Base-by-base conservation (phyloP, 2,888 invertebrate genomes). In the Hirtodrosophila confusa region DNA sequence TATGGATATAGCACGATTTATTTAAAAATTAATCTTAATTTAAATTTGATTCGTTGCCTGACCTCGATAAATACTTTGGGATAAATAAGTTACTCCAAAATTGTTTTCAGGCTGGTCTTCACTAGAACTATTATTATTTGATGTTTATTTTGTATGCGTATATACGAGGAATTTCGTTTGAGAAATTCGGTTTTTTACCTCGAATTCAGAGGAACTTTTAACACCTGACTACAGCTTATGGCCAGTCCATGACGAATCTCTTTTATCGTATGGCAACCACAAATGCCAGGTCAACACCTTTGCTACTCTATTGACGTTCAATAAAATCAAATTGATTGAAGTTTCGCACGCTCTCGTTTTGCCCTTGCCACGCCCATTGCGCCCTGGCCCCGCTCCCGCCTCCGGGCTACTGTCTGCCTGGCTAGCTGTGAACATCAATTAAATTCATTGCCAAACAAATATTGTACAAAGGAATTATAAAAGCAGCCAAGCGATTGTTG, bases 391-490 rank as follows among this genome's bases (percentile, higher is more conserved):
- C 33, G 11, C 37, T 36, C 12, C 43, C 27, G 27, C 1, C 6
- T 35, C 7, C 11, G 7, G 2, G 37, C 27, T 8, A n/a, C 36
- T 39, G 53, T 17, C 55, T 33, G 48, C 33, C 47, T 48, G 58
- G 47, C 58, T 67, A 70, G 80, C 83, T 87, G 86, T 85, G 86
- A 87, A 83, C 86, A 85, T 80, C 88, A 87, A 86, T 86, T 86
- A 86, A 87, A 86, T 87, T 86, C 86, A 87, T 86, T 86, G 86
- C 80, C 80, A 85, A 85, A 86, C 86, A 86, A 87, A 85, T 83
- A 83, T 79, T 78, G 83, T 78, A 73, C 83, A 80, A 85, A 79
- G 77, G 83, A 84, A 79, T 75, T 71, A 76, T 76, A 70, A 72
- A 83, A 80, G 78, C 74, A 74, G 69, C 57, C 74, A 61, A 60